A percentile compares a stretch with the other conserved stretches of the same genome.
Conservation (phyloP, 2,113 vertebrate genomes). For the Scalopus aquaticus region DNA sequence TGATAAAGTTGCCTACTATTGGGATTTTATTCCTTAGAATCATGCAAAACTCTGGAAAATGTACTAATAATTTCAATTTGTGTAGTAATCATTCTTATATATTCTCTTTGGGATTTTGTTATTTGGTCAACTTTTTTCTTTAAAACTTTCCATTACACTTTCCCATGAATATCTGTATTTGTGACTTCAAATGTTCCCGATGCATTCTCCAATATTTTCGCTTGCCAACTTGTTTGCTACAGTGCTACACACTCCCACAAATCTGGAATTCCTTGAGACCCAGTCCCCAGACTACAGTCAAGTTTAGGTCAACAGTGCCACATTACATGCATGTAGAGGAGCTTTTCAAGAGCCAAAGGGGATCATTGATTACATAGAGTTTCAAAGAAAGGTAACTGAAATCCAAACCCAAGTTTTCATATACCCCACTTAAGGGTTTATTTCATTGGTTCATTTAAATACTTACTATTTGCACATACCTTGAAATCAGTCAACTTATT, state of each 20-base stretch:
- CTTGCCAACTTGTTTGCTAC: not conserved
- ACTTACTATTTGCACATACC: not conserved
- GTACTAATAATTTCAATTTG: not conserved
- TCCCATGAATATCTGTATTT: not conserved
- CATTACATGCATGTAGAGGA: not conserved
- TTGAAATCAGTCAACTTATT: not conserved
- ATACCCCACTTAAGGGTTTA: not conserved
- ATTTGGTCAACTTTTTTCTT: not conserved
- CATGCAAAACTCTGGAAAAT: not conserved
- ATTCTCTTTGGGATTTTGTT: slow-evolving; percentile 27
- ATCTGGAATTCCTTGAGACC: not conserved
- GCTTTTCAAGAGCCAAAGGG: not conserved
- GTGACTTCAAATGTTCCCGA: not conserved
- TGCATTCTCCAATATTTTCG: not conserved
- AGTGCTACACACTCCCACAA: not conserved
- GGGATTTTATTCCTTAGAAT: slow-evolving; percentile 19
- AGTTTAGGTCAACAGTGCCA: fast-evolving
- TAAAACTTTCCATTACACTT: not conserved
- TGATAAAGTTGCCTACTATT: not conserved
- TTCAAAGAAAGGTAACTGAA: not conserved
- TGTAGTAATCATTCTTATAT: not conserved
- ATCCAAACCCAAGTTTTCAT: not conserved
- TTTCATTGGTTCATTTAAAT: not conserved
- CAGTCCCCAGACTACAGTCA: not conserved
- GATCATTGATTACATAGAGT: not conserved